Conservation (phyloP, 2,113 vertebrate species). For the Martes martes region DNA sequence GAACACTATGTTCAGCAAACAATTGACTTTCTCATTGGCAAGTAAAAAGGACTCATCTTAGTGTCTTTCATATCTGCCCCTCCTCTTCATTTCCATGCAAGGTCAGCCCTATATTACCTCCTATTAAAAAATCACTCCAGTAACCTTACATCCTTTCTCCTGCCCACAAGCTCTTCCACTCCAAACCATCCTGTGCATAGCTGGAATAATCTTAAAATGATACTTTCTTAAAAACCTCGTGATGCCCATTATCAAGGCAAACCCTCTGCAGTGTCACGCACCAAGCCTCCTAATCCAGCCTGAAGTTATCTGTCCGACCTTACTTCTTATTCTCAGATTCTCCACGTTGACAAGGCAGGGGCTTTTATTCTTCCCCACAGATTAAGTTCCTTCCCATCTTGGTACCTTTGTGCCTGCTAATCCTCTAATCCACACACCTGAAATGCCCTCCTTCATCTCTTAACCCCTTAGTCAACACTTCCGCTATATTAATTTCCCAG, state of each 20-base stretch:
- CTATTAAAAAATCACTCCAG: not conserved
- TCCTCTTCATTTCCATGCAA: slow-evolving; percentile 17
- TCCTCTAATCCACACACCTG: not conserved
- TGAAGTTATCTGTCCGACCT: not conserved
- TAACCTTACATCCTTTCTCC: not conserved
- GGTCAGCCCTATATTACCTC: not conserved
- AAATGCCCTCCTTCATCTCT: slow-evolving; percentile 20
- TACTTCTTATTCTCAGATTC: not conserved
- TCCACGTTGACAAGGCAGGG: not conserved
- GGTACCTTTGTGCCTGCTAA: not conserved
- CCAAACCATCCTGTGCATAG: not conserved
- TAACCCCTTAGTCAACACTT: not conserved
- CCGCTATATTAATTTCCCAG: slow-evolving; percentile 48
- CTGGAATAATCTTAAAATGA: not conserved
- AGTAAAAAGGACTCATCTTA: not conserved
- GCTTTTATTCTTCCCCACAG: not conserved
- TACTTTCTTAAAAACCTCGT: not conserved
- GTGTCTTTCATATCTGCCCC: not conserved
- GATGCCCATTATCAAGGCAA: not conserved
- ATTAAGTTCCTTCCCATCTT: not conserved
- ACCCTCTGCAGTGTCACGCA: not conserved
- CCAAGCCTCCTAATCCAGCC: not conserved
- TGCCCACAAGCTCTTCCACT: not conserved
- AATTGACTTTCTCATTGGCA: slow-evolving; percentile 42
- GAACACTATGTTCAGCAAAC: slow-evolving; percentile 45